phyloP scores from a whole-genome alignment of 2,797 vertebrate species.

The Corythornis leucogaster region DNA sequence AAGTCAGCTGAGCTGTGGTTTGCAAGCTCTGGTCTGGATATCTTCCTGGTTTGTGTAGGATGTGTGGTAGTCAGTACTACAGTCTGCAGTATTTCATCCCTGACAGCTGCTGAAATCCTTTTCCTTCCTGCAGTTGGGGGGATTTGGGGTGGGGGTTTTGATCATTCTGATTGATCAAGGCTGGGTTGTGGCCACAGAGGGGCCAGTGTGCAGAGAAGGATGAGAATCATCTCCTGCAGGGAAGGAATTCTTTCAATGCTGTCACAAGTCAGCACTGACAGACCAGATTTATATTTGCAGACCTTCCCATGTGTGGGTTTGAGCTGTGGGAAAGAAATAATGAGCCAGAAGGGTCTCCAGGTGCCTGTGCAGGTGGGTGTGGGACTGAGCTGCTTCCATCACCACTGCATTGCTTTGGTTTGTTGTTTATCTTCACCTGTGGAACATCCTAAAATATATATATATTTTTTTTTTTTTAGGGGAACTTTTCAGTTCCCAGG shows the following conservation, averaged over 20 bases:
- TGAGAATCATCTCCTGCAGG: neutral
- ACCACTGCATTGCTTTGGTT: no score
- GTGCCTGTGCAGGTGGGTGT: neutral
- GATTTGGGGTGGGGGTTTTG: neutral
- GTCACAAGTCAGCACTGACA: neutral
- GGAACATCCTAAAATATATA: neutral
- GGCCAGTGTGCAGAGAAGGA: neutral
- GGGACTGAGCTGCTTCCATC: neutral
- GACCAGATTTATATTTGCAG: neutral
- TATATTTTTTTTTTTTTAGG: neutral
- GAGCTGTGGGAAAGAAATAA: neutral
- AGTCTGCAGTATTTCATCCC: neutral
- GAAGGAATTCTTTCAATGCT: neutral
- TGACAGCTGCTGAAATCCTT: neutral
- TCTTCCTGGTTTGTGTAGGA: neutral
- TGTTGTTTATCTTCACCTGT: neutral
- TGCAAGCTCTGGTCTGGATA: slow-evolving; percentile 2
- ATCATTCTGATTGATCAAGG: neutral
- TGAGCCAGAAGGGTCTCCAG: neutral
- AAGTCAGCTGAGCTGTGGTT: neutral
- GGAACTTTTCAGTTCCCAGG: neutral
- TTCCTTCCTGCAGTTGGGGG: neutral
- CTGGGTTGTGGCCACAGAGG: neutral
- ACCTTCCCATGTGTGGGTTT: neutral
- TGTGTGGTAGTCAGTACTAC: neutral